Conservation (phyloP, 2,888 invertebrate species). For the Drosophila pegasa region DNA sequence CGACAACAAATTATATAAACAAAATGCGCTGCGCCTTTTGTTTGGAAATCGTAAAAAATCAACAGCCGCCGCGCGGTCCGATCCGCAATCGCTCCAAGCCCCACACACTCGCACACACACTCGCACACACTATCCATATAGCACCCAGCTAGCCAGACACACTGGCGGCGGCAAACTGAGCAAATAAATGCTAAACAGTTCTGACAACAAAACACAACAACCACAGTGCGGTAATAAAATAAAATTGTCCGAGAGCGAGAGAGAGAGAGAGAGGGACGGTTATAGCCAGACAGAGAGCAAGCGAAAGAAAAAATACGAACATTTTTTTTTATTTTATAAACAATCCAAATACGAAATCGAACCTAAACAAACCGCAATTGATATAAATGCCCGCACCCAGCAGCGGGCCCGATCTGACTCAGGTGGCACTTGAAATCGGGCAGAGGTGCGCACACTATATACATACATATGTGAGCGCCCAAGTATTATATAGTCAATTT, state of each 20-base stretch:
- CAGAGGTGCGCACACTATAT: slow-evolving; percentile 12
- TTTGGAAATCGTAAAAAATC: slow-evolving; percentile 69
- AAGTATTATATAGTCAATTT: slow-evolving; percentile 67
- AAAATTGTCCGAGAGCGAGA: slow-evolving; percentile 37
- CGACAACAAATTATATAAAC: slow-evolving; percentile 59
- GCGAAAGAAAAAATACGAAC: slow-evolving; percentile 34
- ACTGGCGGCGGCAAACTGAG: slow-evolving; percentile 72
- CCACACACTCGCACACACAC: background rate
- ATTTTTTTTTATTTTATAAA: slow-evolving; percentile 60
- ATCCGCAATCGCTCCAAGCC: slow-evolving; percentile 15
- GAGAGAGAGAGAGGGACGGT: slow-evolving; percentile 9
- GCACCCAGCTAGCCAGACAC: slow-evolving; percentile 59
- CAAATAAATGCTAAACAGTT: slow-evolving; percentile 72
- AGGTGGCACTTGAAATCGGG: slow-evolving; percentile 68
- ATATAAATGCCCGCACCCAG: slow-evolving; percentile 35
- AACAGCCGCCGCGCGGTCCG: slow-evolving; percentile 32
- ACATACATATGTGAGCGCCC: slow-evolving; percentile 24
- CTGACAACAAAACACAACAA: slow-evolving; percentile 48
- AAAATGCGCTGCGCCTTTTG: slow-evolving; percentile 52
- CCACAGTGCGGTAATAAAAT: slow-evolving; percentile 63
- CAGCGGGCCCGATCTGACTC: slow-evolving; percentile 40
- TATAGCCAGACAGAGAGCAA: slow-evolving; percentile 14
- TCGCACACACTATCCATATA: background rate
- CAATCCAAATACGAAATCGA: slow-evolving; percentile 70
- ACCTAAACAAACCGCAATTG: slow-evolving; percentile 73